Evolutionary conservation across 2,113 vertebrate genomes (phyloP).

Genomic region (Hippolais icterina): DNA sequence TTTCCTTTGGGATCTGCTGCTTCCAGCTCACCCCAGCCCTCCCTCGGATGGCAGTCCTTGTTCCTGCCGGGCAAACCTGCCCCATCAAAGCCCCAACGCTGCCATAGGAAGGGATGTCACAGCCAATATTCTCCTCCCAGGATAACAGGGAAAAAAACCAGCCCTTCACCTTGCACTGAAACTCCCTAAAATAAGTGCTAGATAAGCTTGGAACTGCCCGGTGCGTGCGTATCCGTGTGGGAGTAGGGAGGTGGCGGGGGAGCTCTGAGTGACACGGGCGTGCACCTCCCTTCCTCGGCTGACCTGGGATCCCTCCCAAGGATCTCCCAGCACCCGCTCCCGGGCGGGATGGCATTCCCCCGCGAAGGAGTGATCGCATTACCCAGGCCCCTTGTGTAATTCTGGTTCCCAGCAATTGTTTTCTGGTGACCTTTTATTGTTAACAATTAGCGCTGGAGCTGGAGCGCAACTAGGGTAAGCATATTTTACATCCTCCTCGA

Average conservation of each 20-base stretch:
- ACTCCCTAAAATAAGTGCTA: background rate
- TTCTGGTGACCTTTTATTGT: slow-evolving; percentile 71
- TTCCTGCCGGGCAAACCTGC: background rate
- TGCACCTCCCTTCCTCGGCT: background rate
- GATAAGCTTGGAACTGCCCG: background rate
- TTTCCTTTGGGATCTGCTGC: background rate
- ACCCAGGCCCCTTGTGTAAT: slow-evolving; percentile 49
- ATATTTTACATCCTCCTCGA: slow-evolving; percentile 68
- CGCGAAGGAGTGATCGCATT: background rate
- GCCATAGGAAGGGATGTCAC: background rate
- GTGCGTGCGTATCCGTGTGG: accelerated
- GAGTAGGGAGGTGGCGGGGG: background rate
- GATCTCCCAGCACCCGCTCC: background rate
- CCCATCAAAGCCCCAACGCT: background rate
- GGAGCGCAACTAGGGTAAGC: slow-evolving; percentile 55
- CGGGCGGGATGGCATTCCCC: slow-evolving; percentile 22
- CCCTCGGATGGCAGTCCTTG: background rate
- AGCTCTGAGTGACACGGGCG: background rate
- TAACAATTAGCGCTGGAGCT: slow-evolving; percentile 42
- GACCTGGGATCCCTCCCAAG: background rate
- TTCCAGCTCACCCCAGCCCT: background rate
- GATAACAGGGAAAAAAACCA: background rate
- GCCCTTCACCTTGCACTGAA: background rate
- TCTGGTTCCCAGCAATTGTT: slow-evolving; percentile 65
- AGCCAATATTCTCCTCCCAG: background rate